A percentile compares a stretch with the other conserved stretches of the same genome.
phyloP scores from a whole-genome alignment of 2,888 invertebrate species.

The Sphecodes monilicornis region DNA sequence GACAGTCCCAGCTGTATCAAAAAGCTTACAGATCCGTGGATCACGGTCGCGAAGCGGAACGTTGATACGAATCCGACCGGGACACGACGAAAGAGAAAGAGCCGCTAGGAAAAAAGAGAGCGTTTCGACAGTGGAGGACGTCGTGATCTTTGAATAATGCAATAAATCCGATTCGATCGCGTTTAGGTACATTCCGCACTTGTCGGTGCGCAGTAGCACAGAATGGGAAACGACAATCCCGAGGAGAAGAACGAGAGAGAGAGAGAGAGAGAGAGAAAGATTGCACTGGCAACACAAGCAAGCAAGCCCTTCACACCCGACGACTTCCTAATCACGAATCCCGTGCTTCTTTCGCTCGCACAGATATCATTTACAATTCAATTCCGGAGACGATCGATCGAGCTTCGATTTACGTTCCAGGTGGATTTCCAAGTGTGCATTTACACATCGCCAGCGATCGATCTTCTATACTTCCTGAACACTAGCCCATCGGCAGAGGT shows the following conservation, averaged over 20 bases:
- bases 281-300: too few species aligned
- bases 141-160: constrained; percentile 77
- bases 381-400: constrained; percentile 57
- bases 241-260: neutral
- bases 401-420: constrained; percentile 76
- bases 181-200: constrained; percentile 61
- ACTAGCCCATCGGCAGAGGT: constrained; percentile 79
- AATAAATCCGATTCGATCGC: constrained; percentile 74
- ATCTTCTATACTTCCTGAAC: constrained; percentile 84
- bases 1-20: neutral
- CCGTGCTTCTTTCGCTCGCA: constrained; percentile 58
- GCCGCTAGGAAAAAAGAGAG: neutral
- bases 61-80: neutral
- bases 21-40: neutral
- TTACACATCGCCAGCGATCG: constrained; percentile 84
- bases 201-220: constrained; percentile 33
- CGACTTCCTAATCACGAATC: constrained; percentile 76
- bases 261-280: too few species aligned
- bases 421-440: constrained; percentile 85
- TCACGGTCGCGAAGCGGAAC: constrained; percentile 1
- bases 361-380: constrained; percentile 76
- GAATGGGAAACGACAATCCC: neutral
- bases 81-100: neutral
- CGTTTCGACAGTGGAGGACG: constrained; percentile 37
- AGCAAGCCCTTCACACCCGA: constrained; percentile 63